Percentiles rank a stretch among this genome's conserved stretches.
Conservation (phyloP, 2,113 vertebrate genomes). For the Coptodon bakossiorum region DNA sequence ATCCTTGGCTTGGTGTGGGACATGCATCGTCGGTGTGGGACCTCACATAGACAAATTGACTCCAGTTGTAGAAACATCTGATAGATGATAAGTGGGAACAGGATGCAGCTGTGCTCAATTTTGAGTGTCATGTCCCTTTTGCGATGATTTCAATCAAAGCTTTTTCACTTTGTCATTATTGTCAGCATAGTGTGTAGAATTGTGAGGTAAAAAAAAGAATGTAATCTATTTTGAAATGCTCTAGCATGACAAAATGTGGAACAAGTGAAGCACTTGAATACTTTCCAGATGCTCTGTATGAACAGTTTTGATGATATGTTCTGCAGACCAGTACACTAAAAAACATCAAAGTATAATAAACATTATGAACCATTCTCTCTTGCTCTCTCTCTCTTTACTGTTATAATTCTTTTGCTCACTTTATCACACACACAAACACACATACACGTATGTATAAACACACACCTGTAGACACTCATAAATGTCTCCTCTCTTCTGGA, state of each 20-base stretch:
- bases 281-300: background rate
- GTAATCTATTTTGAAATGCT: rapidly evolving
- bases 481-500: conserved; percentile 22
- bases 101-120: background rate
- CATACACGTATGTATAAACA: rapidly evolving
- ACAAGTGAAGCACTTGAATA: background rate
- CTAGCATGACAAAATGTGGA: background rate
- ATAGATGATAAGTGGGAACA: background rate
- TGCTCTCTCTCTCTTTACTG: background rate
- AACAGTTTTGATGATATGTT: background rate
- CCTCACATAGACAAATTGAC: background rate
- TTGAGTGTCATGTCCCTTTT: background rate
- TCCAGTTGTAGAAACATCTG: background rate
- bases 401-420: background rate
- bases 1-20: background rate
- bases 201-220: rapidly evolving
- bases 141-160: background rate
- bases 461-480: background rate
- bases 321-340: background rate
- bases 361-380: background rate
- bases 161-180: background rate
- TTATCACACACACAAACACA: background rate
- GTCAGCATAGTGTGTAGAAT: background rate
- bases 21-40: rapidly evolving
- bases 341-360: background rate